These are phyloP conservation scores for Hassar affinis DNA, from an alignment of 2,113 vertebrate genomes.

Conservation along the genomic window DNA sequence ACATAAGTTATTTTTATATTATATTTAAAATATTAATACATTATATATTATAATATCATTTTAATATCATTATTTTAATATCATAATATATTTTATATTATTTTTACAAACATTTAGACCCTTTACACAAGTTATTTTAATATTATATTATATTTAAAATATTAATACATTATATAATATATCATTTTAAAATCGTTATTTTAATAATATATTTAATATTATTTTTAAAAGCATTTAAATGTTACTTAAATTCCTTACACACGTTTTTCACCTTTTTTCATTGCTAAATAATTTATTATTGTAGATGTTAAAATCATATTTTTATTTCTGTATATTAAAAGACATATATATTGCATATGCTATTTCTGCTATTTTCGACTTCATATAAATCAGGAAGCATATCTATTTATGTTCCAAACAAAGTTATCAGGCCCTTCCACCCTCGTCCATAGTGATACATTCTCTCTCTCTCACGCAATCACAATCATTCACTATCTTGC, in stretches of 20 bases:
- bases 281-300: neutral
- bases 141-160: neutral
- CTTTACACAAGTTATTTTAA: too few relatives aligned
- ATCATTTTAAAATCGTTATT: neutral
- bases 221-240: neutral
- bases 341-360: too few relatives aligned
- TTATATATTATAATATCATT: too few relatives aligned
- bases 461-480: slow-evolving; percentile 1
- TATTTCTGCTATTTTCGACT: too few relatives aligned
- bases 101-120: too few relatives aligned
- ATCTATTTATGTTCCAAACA: neutral
- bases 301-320: neutral
- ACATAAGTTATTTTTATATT: too few relatives aligned
- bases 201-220: neutral
- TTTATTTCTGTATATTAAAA: too few relatives aligned
- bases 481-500: slow-evolving; percentile 13
- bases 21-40: too few relatives aligned
- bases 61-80: too few relatives aligned
- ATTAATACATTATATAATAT: neutral
- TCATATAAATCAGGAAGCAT: neutral
- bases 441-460: neutral
- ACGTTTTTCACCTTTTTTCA: neutral
- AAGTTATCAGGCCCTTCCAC: neutral
- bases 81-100: too few relatives aligned
- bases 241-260: neutral